These are phyloP conservation scores for Athalia circularis DNA, from an alignment of 2,888 invertebrate species.

Conservation along the genomic window DNA sequence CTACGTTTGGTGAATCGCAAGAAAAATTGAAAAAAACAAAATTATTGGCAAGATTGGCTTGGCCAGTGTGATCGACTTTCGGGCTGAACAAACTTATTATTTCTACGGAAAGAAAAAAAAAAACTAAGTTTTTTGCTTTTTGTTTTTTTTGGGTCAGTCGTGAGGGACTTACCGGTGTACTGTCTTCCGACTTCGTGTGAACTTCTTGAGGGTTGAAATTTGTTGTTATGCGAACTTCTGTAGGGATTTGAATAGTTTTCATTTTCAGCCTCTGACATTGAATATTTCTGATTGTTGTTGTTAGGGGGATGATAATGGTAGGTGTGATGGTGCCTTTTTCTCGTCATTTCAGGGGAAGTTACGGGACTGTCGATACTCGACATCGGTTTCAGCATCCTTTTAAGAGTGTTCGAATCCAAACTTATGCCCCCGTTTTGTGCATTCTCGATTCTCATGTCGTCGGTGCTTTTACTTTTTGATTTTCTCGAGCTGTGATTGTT, in stretches of 20 bases:
- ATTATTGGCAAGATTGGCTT: too few species aligned
- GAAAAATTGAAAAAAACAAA: too few species aligned
- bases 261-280: conserved; percentile 74
- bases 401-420: conserved; percentile 90
- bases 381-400: conserved; percentile 96
- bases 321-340: conserved; percentile 82
- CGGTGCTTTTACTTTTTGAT: conserved; percentile 92
- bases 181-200: conserved; percentile 83
- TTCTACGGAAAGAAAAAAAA: too few species aligned
- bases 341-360: conserved; percentile 93
- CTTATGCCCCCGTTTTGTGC: conserved; percentile 73
- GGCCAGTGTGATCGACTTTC: too few species aligned
- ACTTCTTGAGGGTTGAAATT: conserved; percentile 76
- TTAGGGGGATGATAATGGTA: conserved; percentile 71
- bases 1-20: too few species aligned
- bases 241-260: conserved; percentile 70
- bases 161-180: conserved; percentile 63
- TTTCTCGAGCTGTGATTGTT: conserved; percentile 77
- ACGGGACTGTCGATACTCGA: conserved; percentile 92
- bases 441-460: conserved; percentile 83
- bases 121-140: too few species aligned
- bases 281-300: conserved; percentile 77
- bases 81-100: too few species aligned
- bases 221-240: conserved; percentile 68
- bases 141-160: too few species aligned